phyloP scores from a whole-genome alignment of 2,797 vertebrate genomes.

The Phaenicophaeus curvirostris region DNA sequence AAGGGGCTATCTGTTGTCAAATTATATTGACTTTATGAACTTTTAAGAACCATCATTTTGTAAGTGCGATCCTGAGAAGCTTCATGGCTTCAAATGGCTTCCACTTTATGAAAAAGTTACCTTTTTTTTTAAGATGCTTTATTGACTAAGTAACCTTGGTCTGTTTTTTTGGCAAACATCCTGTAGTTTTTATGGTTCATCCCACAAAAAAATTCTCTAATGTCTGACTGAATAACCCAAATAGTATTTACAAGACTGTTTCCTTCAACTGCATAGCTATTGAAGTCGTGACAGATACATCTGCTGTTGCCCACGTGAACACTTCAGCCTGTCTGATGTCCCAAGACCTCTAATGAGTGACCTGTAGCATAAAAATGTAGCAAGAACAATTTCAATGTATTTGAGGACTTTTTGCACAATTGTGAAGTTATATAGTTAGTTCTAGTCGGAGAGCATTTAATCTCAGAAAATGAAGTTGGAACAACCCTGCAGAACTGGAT shows the following conservation, averaged over 20 bases:
- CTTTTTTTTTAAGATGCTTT: neutral
- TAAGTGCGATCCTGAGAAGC: neutral
- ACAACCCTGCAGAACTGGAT: neutral
- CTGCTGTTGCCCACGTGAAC: neutral
- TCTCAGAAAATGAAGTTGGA: fast-evolving
- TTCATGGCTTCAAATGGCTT: neutral
- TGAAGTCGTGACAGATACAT: neutral
- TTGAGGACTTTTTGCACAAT: neutral
- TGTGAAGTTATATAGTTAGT: neutral
- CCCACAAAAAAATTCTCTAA: neutral
- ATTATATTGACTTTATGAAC: neutral
- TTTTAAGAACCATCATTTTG: neutral
- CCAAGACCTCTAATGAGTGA: neutral
- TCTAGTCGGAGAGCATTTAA: neutral
- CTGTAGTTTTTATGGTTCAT: neutral
- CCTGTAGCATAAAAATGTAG: neutral
- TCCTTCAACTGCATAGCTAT: neutral
- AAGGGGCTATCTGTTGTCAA: neutral
- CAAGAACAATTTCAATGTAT: neutral
- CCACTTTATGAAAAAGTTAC: neutral
- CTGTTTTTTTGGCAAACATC: neutral
- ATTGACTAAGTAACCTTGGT: neutral
- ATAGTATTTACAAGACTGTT: neutral
- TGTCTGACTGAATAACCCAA: neutral
- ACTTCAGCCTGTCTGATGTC: neutral